A percentile compares a stretch with the other conserved stretches of the same genome.
Conservation (phyloP, 2,888 invertebrate species). For the Auanema sp. region DNA sequence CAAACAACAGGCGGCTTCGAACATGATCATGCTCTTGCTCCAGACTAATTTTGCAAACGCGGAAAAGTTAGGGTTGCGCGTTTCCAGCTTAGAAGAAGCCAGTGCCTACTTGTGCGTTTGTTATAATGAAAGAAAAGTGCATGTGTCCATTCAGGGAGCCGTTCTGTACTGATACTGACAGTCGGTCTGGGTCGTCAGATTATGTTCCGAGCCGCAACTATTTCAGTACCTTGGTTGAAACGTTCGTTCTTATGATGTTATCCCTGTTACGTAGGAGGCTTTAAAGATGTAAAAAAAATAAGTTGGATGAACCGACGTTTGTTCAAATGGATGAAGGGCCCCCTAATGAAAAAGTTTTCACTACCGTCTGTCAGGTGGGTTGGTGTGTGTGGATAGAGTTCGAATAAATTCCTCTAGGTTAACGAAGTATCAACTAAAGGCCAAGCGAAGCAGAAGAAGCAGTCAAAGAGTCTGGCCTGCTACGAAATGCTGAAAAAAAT, state of each 20-base stretch:
- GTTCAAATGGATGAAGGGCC: constrained; percentile 81
- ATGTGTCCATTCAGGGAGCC: too few relatives aligned
- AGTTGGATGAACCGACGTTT: constrained; percentile 92
- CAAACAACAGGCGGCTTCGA: constrained; percentile 35
- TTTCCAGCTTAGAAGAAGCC: not conserved
- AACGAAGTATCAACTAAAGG: constrained; percentile 52
- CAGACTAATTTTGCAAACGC: not conserved
- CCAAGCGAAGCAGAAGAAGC: constrained; percentile 87
- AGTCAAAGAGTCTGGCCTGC: constrained; percentile 93
- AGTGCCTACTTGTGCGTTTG: not conserved
- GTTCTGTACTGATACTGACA: too few relatives aligned
- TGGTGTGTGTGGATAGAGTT: not conserved
- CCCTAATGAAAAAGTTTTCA: constrained; percentile 90
- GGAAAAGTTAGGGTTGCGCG: constrained; percentile 27
- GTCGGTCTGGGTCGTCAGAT: too few relatives aligned
- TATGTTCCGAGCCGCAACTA: too few relatives aligned
- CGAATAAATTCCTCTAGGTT: constrained; percentile 21
- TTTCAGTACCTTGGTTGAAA: too few relatives aligned
- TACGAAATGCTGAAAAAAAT: constrained; percentile 76
- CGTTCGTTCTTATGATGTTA: too few relatives aligned
- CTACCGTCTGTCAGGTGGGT: constrained; percentile 84
- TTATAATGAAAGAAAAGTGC: too few relatives aligned
- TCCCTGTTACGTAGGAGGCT: too few relatives aligned
- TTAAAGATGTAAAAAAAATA: constrained; percentile 59
- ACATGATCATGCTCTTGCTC: constrained; percentile 6